Base-by-base conservation (phyloP, 2,797 vertebrate species). In the Australoheros facetus region DNA sequence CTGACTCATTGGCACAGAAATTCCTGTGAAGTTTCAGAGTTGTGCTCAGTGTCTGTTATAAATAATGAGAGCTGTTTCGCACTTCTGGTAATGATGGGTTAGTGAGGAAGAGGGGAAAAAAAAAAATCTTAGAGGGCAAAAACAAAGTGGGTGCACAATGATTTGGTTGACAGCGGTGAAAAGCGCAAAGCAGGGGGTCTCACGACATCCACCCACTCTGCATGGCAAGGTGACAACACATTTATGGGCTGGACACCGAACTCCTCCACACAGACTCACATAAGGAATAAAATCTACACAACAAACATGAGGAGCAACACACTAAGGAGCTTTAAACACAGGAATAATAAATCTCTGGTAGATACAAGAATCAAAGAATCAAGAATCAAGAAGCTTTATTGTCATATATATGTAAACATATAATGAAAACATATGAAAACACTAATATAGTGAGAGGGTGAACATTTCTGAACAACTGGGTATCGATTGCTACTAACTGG, bases 201-300 rank as follows among this genome's bases (percentile, higher is more conserved):
- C 91, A 93, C 89, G 91, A 93, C 90, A 83, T 89, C 91, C 91
- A 71, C 93, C 92, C 86, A 93, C 93, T 89, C 86, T 72, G 78
- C 66, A 76, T 60, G 69, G 84, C 77, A 66, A 82, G 75, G 85
- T 85, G 84, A 84, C 85, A 86, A 79, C 84, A 85, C 82, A 81
- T 86, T 85, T 55, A 90, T 86, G 81, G 84, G 84, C 77, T 81
- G 84, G 82, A 84, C 71, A 82, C 39, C 1, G 14, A 75, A 75
- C 77, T 81, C 59, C 71, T 79, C 55, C 45, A 34, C 79, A 5
- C 45, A 42, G 58, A 80, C 72, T 77, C 39, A 26, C 77, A 79
- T 56, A 81, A 39, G 48, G 34, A 23, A 48, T 56, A 60, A 80
- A 79, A 81, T 79, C 73, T 85, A 86, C 79, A 79, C 73, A 70